Evolutionary conservation across 2,888 invertebrate species (phyloP).

Genomic region (Heliothis peltigera): DNA sequence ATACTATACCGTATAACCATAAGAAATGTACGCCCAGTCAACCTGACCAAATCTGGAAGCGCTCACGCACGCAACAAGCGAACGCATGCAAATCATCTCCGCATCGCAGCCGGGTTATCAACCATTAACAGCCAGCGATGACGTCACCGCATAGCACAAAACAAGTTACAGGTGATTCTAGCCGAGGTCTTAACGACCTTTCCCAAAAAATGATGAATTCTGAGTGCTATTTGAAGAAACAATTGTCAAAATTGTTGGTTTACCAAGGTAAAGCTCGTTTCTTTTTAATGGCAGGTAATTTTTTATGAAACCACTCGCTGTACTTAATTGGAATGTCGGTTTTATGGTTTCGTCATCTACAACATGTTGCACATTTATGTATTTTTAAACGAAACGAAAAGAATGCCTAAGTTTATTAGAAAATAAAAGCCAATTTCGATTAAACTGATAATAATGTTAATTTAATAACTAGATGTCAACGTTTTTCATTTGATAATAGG

Average conservation of each 20-base stretch:
- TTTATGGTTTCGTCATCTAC: slow-evolving; percentile 36
- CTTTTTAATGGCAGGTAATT: slow-evolving; percentile 19
- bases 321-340: slow-evolving; percentile 16
- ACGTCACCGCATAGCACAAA: slow-evolving; percentile 84
- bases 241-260: slow-evolving; percentile 31
- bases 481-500: background rate
- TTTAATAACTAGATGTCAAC: background rate
- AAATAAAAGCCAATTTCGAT: background rate
- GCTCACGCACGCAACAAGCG: slow-evolving; percentile 69
- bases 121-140: slow-evolving; percentile 76
- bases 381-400: background rate
- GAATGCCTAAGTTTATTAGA: background rate
- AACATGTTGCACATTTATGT: slow-evolving; percentile 5
- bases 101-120: slow-evolving; percentile 72
- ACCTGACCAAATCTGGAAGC: slow-evolving; percentile 78
- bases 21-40: slow-evolving; percentile 82
- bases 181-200: slow-evolving; percentile 73
- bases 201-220: slow-evolving; percentile 64
- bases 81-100: slow-evolving; percentile 74
- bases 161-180: slow-evolving; percentile 84
- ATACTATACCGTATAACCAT: slow-evolving; percentile 86
- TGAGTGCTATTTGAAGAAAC: slow-evolving; percentile 22
- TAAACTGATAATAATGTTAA: too few relatives aligned
- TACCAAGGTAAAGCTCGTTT: slow-evolving; percentile 20
- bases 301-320: slow-evolving; percentile 13